These are phyloP conservation scores for Drosophila malerkotliana DNA, from an alignment of 1,140 invertebrate genomes.

Conservation along the genomic window DNA sequence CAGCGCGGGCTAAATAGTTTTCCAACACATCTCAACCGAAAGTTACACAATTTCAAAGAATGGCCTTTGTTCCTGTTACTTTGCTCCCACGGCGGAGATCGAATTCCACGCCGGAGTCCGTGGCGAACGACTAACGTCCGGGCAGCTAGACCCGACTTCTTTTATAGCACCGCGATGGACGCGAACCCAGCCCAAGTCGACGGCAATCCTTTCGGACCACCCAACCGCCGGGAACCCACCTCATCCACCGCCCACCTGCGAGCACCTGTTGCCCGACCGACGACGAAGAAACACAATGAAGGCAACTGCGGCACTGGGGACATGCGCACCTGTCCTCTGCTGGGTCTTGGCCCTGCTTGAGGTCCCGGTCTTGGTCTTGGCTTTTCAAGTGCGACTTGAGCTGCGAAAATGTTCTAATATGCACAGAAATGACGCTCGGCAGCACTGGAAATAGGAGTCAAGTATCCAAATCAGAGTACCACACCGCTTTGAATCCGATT, in stretches of 20 bases:
- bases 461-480: slow-evolving; percentile 25
- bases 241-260: slow-evolving; percentile 6
- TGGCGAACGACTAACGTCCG: slow-evolving; percentile 45
- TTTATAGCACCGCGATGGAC: slow-evolving; percentile 56
- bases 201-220: slow-evolving; percentile 23
- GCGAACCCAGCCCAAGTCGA: slow-evolving; percentile 22
- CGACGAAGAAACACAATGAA: slow-evolving; percentile 4
- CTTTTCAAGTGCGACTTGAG: slow-evolving; percentile 41
- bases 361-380: slow-evolving; percentile 24
- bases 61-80: not conserved
- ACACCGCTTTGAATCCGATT: slow-evolving; percentile 20
- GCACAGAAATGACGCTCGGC: slow-evolving; percentile 43
- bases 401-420: slow-evolving; percentile 47
- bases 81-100: slow-evolving; percentile 38
- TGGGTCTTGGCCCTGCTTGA: slow-evolving; percentile 9
- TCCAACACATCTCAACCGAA: slow-evolving; percentile 33
- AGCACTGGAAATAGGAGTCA: slow-evolving; percentile 35
- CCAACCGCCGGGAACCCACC: not conserved
- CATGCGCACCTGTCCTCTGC: slow-evolving; percentile 51
- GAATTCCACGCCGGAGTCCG: slow-evolving; percentile 31
- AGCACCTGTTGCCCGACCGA: slow-evolving; percentile 67
- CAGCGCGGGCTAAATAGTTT: slow-evolving; percentile 24
- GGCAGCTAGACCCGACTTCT: slow-evolving; percentile 27
- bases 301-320: slow-evolving; percentile 30
- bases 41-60: slow-evolving; percentile 7